Conservation (phyloP, 2,113 vertebrate species). For the Xenus cinereus region DNA sequence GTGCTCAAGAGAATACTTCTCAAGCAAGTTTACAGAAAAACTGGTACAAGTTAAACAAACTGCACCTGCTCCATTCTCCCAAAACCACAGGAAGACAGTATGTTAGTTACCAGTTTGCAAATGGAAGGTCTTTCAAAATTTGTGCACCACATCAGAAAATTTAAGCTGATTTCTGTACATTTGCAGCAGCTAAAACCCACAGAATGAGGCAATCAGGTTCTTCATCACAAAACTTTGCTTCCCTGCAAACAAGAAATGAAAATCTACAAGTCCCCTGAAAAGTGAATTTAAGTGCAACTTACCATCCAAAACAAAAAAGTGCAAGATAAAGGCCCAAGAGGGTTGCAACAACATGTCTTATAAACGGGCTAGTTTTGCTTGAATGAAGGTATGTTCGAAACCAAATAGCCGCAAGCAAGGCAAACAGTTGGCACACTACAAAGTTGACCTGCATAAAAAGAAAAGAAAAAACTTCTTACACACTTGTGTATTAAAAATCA, state of each 20-base stretch:
- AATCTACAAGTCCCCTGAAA: background rate
- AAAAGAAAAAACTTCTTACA: background rate
- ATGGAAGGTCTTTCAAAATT: background rate
- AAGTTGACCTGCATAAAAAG: constrained; percentile 89
- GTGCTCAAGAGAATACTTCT: background rate
- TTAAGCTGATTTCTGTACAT: background rate
- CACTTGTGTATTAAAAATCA: background rate
- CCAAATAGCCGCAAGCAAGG: constrained; percentile 94
- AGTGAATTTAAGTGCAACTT: constrained; percentile 70
- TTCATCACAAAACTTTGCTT: background rate
- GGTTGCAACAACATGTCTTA: constrained; percentile 94
- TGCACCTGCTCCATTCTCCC: background rate
- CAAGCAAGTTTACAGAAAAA: background rate
- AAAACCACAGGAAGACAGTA: background rate
- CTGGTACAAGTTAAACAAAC: background rate
- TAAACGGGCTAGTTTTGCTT: constrained; percentile 94
- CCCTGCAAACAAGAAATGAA: background rate
- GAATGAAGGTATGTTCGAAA: constrained; percentile 95
- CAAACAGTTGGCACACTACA: constrained; percentile 95
- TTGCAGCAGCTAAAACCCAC: background rate
- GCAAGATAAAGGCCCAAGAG: constrained; percentile 97
- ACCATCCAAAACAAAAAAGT: constrained; percentile 99
- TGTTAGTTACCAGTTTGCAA: background rate
- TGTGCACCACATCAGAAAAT: background rate
- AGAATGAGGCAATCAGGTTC: background rate